Conservation (phyloP, 2,888 invertebrate genomes). For the Caenorhabditis sp. region DNA sequence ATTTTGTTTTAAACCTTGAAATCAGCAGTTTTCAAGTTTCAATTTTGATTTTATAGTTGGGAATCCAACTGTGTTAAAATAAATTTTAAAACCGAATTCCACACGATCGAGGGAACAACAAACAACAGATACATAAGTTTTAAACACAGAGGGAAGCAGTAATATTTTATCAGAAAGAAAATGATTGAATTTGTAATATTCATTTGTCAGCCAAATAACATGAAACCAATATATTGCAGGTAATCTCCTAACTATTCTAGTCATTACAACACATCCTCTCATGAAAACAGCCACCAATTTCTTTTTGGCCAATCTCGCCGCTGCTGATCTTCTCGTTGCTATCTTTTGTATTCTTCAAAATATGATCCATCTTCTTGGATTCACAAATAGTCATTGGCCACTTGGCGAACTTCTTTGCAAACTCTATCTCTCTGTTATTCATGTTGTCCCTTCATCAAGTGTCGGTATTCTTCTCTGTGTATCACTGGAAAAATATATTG, state of each 20-base stretch:
- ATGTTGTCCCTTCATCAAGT: constrained; percentile 83
- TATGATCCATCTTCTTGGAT: constrained; percentile 80
- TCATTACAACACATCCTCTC: constrained; percentile 83
- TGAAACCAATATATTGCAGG: no score
- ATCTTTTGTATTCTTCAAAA: constrained; percentile 91
- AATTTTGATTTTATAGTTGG: no score
- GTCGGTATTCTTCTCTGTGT: constrained; percentile 87
- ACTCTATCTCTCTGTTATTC: constrained; percentile 88
- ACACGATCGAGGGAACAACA: no score
- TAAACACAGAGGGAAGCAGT: no score
- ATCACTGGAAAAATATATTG: constrained; percentile 86
- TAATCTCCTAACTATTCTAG: constrained; percentile 85
- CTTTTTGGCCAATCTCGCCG: constrained; percentile 87
- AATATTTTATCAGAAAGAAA: no score
- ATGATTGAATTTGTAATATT: no score
- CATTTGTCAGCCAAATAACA: no score
- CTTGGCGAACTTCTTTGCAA: constrained; percentile 84
- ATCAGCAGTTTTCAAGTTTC: no score
- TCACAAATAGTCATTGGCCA: constrained; percentile 71
- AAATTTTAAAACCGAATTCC: no score
- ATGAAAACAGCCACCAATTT: constrained; percentile 89
- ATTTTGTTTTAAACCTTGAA: no score
- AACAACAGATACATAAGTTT: no score
- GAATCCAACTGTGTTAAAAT: no score
- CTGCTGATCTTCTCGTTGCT: constrained; percentile 90